Evolutionary conservation across 2,797 vertebrate genomes (phyloP).

Genomic region (Amniataba percoides): DNA sequence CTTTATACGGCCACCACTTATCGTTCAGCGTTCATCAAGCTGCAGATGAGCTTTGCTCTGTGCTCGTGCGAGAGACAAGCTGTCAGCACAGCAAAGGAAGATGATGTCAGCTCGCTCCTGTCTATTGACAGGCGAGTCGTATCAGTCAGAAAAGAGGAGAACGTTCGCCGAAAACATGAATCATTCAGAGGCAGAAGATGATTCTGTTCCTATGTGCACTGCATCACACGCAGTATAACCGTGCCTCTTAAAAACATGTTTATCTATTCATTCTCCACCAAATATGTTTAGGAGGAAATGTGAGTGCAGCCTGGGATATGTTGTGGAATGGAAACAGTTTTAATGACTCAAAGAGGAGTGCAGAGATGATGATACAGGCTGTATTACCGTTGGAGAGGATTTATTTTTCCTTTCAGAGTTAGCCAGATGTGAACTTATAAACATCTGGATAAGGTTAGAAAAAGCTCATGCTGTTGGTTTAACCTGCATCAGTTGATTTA

Average conservation of each 20-base stretch:
- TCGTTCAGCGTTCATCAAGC: slow-evolving; percentile 36
- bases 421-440: background rate
- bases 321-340: background rate
- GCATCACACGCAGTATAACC: background rate
- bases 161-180: background rate
- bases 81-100: slow-evolving; percentile 7
- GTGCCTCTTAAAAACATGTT: background rate
- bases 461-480: background rate
- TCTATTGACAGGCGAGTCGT: background rate
- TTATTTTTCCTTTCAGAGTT: background rate
- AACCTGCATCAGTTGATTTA: background rate
- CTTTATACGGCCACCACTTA: slow-evolving; percentile 51
- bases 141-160: background rate
- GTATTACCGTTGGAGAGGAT: background rate
- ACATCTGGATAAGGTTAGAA: too few species aligned
- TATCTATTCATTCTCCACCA: background rate
- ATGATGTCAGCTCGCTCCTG: slow-evolving; percentile 17
- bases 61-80: slow-evolving; percentile 3
- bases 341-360: background rate
- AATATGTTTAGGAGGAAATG: background rate
- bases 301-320: background rate
- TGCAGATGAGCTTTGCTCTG: slow-evolving; percentile 20
- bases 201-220: background rate
- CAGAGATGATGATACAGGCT: too few species aligned
- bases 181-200: background rate